Conservation (phyloP, 1,140 invertebrate genomes). For the Leptinotarsa defecta region DNA sequence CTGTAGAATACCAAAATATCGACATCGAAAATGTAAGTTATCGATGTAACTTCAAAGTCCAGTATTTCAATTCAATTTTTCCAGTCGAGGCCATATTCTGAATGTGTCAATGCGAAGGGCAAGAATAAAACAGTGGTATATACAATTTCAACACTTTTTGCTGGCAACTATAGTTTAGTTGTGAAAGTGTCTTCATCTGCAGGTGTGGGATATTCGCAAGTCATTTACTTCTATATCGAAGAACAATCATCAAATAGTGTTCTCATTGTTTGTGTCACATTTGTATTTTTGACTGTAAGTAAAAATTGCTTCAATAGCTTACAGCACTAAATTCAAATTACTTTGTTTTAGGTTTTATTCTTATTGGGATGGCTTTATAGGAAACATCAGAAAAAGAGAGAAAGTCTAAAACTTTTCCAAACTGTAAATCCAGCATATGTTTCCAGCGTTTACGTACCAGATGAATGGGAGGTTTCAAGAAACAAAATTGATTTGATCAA, state of each 20-base stretch:
- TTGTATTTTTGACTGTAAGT: conserved; percentile 44
- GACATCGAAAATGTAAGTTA: conserved; percentile 65
- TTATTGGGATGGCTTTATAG: conserved; percentile 49
- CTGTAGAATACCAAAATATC: conserved; percentile 72
- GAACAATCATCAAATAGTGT: conserved; percentile 46
- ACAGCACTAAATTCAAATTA: too few species aligned
- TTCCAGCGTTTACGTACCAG: conserved; percentile 78
- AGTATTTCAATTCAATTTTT: conserved; percentile 30
- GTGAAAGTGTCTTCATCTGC: conserved; percentile 80
- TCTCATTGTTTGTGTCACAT: conserved; percentile 33
- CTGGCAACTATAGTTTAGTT: conserved; percentile 84
- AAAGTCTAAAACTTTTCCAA: conserved; percentile 68
- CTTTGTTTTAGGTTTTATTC: not conserved
- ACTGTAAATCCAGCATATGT: conserved; percentile 82
- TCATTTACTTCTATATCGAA: conserved; percentile 69
- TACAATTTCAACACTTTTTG: conserved; percentile 62
- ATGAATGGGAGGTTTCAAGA: conserved; percentile 94
- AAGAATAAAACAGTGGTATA: conserved; percentile 56
- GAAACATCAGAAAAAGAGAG: conserved; percentile 31
- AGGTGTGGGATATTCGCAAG: conserved; percentile 73
- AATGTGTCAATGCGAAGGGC: conserved; percentile 63
- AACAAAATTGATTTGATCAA: conserved; percentile 78
- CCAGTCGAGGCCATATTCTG: conserved; percentile 56
- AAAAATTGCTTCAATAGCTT: not conserved
- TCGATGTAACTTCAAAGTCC: not conserved